Base-by-base conservation (phyloP, 2,888 invertebrate species). In the Axea sp. region DNA sequence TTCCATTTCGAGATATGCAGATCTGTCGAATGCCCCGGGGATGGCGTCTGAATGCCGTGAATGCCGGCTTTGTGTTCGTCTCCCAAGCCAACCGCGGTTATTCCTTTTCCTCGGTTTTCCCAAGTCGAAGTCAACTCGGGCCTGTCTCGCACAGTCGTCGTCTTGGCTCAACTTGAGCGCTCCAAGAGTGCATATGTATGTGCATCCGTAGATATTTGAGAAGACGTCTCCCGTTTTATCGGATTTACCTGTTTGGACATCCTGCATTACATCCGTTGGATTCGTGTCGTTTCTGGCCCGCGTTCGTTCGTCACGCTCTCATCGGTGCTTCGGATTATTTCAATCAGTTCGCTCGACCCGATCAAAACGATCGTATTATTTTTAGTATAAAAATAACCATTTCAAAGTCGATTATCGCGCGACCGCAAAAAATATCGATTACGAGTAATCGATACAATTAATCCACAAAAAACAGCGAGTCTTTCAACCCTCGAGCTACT, bases 1-100 rank as follows among this genome's bases (percentile, higher is more conserved):
- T 83, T 82, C 80, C 81, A 80, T 82, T 82, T 81, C 47, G 71
- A 80, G 82, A 81, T 82, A 82, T 82, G 81, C 80, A 82, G 82
- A 82, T 82, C 80, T 67, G 74, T 60, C 78, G 79, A 79, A 80
- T 80, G 76, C 78, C 78, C 75, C 69, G 60, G 78, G 76, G 75
- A 73, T 68, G 75, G 67, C 71, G 57, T 60, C 75, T 74, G 76
- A 75, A 77, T 59, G 62, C 62, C 69, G 57, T 55, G 76, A 78
- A 78, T 76, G 60, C 75, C 67, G 74, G 62, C 71, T 76, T 74
- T 74, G 75, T 78, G 35, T 74, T 64, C 72, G 14, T 69, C 68
- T 69, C 47, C 49, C 41, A 55, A 49, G 55, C 43, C 65, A 57
- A 39, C 41, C 72, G 55, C 62, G 60, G 60, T 60, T 67, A 62